A percentile compares a stretch with the other conserved stretches of the same genome.
Evolutionary conservation across 1,140 invertebrate genomes (phyloP).

Genomic region (Rhyacophila brunnea): DNA sequence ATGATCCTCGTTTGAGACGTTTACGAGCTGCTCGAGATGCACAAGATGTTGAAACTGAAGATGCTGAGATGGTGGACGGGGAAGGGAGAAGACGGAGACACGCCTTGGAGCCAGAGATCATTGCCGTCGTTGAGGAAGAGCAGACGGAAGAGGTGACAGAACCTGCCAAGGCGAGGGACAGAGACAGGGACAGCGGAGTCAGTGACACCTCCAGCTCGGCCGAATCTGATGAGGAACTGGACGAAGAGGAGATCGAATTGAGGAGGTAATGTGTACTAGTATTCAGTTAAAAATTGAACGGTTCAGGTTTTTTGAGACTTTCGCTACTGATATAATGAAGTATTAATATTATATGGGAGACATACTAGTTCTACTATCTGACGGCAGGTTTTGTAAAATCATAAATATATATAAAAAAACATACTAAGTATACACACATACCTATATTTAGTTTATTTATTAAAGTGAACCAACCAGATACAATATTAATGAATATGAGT

Average conservation of each 20-base stretch:
- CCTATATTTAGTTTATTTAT: no score
- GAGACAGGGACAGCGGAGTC: not conserved
- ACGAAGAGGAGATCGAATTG: slow-evolving; percentile 79
- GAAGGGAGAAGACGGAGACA: slow-evolving; percentile 40
- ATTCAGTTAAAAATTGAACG: no score
- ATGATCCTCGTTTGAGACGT: slow-evolving; percentile 76
- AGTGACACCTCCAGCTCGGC: slow-evolving; percentile 52
- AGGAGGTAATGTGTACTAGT: slow-evolving; percentile 60
- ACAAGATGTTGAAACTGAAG: slow-evolving; percentile 59
- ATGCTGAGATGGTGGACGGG: slow-evolving; percentile 51
- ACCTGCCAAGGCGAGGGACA: slow-evolving; percentile 11
- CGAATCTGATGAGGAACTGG: slow-evolving; percentile 66
- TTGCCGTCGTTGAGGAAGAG: slow-evolving; percentile 2
- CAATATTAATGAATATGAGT: no score
- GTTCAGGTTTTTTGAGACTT: no score
- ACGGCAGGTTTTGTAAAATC: no score
- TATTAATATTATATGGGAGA: no score
- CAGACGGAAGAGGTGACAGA: not conserved
- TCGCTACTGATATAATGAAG: no score
- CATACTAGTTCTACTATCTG: no score
- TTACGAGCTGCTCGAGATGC: slow-evolving; percentile 50
- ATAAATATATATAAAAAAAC: no score
- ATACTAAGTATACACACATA: no score
- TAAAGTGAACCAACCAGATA: no score
- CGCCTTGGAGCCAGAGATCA: slow-evolving; percentile 25